These are phyloP conservation scores for Ammodytes marinus DNA, from an alignment of 2,113 vertebrate genomes.

Conservation along the genomic window DNA sequence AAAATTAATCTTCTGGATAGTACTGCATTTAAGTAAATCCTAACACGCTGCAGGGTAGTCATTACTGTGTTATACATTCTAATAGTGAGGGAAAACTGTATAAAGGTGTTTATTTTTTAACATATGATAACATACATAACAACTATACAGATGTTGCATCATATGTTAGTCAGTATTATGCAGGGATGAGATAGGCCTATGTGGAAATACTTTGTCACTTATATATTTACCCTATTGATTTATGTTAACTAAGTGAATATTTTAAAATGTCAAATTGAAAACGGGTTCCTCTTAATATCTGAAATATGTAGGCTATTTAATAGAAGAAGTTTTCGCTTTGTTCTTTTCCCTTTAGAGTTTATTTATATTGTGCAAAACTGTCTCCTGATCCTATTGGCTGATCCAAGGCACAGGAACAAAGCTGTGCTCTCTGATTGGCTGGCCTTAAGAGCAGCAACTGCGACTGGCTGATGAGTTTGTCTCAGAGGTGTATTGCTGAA, in stretches of 20 bases:
- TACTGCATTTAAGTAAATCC: too few relatives aligned
- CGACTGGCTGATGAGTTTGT: background rate
- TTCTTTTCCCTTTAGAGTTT: background rate
- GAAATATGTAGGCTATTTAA: background rate
- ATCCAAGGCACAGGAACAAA: background rate
- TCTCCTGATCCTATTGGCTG: background rate
- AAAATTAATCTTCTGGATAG: too few relatives aligned
- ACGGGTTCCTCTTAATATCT: background rate
- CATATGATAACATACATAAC: background rate
- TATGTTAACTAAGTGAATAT: background rate
- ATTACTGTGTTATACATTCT: too few relatives aligned
- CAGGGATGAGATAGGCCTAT: background rate
- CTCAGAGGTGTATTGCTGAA: background rate
- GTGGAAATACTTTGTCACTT: background rate
- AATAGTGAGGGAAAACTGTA: background rate
- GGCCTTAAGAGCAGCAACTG: background rate
- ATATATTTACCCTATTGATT: background rate
- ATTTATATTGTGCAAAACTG: background rate
- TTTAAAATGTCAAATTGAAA: too few relatives aligned
- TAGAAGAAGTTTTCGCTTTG: background rate
- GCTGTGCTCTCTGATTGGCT: constrained; percentile 4
- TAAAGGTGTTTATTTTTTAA: background rate
- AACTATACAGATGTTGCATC: background rate
- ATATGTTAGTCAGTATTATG: background rate
- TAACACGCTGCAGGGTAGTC: background rate